Conservation (phyloP, 2,888 invertebrate species). For the Osmoderma eremita region DNA sequence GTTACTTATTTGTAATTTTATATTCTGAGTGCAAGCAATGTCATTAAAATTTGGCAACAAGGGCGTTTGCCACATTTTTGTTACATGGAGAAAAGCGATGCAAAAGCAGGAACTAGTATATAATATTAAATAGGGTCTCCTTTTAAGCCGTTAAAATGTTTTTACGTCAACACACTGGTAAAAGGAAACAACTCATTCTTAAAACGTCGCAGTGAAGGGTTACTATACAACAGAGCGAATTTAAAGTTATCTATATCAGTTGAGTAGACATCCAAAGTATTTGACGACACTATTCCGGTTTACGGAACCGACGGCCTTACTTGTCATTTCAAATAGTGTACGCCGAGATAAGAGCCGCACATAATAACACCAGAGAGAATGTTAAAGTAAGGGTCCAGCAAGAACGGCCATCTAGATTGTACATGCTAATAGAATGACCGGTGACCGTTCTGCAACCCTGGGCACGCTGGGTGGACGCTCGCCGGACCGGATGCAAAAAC, state of each 20-base stretch:
- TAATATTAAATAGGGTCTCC: too few relatives aligned
- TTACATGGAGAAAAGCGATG: too few relatives aligned
- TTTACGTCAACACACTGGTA: too few relatives aligned
- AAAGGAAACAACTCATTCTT: background rate
- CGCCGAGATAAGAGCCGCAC: slow-evolving; percentile 51
- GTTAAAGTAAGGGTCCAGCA: slow-evolving; percentile 61
- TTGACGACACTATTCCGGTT: slow-evolving; percentile 41
- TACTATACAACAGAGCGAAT: slow-evolving; percentile 6
- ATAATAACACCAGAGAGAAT: slow-evolving; percentile 54
- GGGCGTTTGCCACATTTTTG: too few relatives aligned
- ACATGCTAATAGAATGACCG: slow-evolving; percentile 66
- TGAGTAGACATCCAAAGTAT: slow-evolving; percentile 39
- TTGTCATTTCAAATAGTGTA: slow-evolving; percentile 52
- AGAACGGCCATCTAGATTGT: slow-evolving; percentile 65
- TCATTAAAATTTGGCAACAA: too few relatives aligned
- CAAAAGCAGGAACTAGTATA: too few relatives aligned
- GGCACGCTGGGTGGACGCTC: slow-evolving; percentile 38
- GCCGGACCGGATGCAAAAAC: slow-evolving; percentile 62
- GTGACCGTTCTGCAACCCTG: slow-evolving; percentile 55
- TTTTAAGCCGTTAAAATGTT: too few relatives aligned
- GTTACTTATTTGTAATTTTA: too few relatives aligned
- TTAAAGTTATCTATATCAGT: slow-evolving; percentile 46
- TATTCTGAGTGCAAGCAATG: too few relatives aligned
- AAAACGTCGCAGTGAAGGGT: slow-evolving; percentile 1
- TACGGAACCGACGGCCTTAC: slow-evolving; percentile 44